Percentiles rank a stretch among this genome's conserved stretches.
Evolutionary conservation across 2,113 vertebrate species (phyloP).

Genomic region (Pitta sordida): DNA sequence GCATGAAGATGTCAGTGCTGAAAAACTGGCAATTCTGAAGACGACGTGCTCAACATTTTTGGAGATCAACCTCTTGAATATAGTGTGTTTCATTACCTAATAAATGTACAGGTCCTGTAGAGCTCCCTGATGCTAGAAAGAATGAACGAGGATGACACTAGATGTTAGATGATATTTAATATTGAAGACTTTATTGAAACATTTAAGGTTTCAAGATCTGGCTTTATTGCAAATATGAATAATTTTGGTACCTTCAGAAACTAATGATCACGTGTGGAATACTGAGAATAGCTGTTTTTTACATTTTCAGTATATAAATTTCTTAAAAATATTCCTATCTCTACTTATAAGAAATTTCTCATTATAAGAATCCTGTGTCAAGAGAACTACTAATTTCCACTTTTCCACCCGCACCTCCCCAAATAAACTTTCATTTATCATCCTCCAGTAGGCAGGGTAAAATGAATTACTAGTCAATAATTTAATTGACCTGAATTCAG

Average conservation of each 20-base stretch:
- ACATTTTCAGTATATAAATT: background rate
- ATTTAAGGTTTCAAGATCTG: background rate
- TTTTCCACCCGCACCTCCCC: background rate
- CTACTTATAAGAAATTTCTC: background rate
- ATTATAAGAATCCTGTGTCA: background rate
- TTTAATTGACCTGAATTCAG: background rate
- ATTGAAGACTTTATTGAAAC: background rate
- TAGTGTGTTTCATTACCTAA: background rate
- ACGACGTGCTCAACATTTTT: background rate
- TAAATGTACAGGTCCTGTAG: background rate
- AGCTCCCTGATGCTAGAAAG: background rate
- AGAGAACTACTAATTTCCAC: background rate
- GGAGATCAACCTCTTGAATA: background rate
- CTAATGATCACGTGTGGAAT: background rate
- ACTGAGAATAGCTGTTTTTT: background rate
- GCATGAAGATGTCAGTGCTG: background rate
- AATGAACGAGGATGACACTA: background rate
- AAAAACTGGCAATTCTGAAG: background rate
- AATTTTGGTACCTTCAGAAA: background rate
- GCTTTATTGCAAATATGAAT: background rate
- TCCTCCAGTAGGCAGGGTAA: background rate
- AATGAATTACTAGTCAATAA: background rate
- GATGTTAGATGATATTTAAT: background rate
- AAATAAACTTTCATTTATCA: background rate
- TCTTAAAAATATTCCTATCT: background rate